Evolutionary conservation across 2,888 invertebrate genomes (phyloP).

Genomic region (Acanthoscelides obtectus): DNA sequence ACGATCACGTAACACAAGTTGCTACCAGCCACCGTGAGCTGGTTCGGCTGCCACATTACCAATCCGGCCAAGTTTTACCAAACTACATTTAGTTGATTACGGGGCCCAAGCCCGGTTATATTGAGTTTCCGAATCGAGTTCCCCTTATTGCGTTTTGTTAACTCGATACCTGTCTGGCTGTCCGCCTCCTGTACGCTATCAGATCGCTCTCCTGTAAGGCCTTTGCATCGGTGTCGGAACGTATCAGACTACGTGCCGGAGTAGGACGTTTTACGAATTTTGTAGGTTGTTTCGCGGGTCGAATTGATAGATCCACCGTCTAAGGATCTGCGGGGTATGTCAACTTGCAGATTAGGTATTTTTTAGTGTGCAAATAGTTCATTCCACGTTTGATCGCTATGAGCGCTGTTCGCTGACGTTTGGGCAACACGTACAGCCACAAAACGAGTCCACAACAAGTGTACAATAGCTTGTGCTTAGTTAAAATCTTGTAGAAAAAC

Average conservation of each 20-base stretch:
- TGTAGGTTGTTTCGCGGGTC: too few species aligned
- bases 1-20: background rate
- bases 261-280: too few species aligned
- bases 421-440: too few species aligned
- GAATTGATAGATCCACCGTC: too few species aligned
- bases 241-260: background rate
- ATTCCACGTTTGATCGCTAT: too few species aligned
- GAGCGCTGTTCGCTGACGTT: too few species aligned
- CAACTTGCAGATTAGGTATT: too few species aligned
- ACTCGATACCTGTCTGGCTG: slow-evolving; percentile 7
- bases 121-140: slow-evolving; percentile 13
- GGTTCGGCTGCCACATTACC: background rate
- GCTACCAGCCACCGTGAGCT: background rate
- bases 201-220: background rate
- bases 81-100: slow-evolving; percentile 6
- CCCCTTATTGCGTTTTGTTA: slow-evolving; percentile 11
- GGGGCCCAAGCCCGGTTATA: slow-evolving; percentile 5
- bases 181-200: background rate
- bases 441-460: too few species aligned
- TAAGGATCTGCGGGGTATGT: too few species aligned
- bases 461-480: too few species aligned
- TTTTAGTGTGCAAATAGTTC: too few species aligned
- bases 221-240: background rate
- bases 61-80: background rate
- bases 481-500: too few species aligned